A percentile compares a stretch with the other conserved stretches of the same genome.
Evolutionary conservation across 2,797 vertebrate species (phyloP).

Genomic region (Lepus townsendii): DNA sequence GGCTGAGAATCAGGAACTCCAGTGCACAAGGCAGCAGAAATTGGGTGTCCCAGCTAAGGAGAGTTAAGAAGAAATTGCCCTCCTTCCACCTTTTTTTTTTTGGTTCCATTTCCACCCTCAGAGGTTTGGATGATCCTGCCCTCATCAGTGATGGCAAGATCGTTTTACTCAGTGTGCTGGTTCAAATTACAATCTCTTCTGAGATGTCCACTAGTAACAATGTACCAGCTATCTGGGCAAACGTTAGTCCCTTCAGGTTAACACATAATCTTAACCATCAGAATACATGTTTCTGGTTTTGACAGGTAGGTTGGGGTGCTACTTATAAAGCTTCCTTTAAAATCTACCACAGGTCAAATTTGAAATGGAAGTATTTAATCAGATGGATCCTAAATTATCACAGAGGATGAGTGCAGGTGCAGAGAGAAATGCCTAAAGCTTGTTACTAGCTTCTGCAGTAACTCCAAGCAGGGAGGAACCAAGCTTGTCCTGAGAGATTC

Average conservation of each 20-base stretch:
- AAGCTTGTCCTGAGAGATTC: background rate
- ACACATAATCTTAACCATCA: no score
- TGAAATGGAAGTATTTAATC: background rate
- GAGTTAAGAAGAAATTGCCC: no score
- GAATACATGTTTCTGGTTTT: background rate
- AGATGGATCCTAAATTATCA: no score
- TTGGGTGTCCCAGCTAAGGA: background rate
- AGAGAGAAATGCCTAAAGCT: rapidly evolving
- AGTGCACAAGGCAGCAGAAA: no score
- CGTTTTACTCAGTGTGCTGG: no score
- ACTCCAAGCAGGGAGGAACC: background rate
- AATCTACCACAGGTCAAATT: background rate
- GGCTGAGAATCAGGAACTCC: background rate
- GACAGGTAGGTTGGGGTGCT: rapidly evolving
- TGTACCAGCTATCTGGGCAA: background rate
- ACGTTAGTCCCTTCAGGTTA: background rate
- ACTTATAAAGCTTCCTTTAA: rapidly evolving
- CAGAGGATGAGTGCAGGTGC: background rate
- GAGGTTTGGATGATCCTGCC: rapidly evolving
- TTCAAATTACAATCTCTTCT: background rate
- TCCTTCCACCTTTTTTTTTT: no score
- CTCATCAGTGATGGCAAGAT: background rate
- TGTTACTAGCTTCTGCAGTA: background rate
- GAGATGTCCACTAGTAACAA: background rate
- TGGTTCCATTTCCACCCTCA: background rate